Evolutionary conservation across 2,888 invertebrate genomes (phyloP), one percentile per base, ranked within the genome.

Genomic region (Troides aeacus): DNA sequence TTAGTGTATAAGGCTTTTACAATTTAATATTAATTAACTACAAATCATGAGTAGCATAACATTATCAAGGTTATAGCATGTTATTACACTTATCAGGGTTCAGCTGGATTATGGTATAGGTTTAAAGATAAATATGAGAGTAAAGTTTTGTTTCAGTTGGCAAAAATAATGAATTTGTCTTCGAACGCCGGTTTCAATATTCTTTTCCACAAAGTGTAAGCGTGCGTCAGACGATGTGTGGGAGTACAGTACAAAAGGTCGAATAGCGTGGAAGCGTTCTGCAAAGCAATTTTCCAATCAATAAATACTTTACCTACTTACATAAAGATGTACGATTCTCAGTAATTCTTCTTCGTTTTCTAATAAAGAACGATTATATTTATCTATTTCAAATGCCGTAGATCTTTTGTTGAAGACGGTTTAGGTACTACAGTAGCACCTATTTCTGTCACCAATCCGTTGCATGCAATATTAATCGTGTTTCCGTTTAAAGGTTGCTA

Each of bases 201-300:
- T 50, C 10, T 57, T 21, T 21, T 57, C 18, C 56, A 56, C 18
- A 56, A 56, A 10, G 12, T 39, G 21, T 46, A 30, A 63, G 63
- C 53, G 30, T 63, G 63, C 63, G 30, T 56, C 6, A 56, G 53
- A 53, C 18, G 53, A 36, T 1, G 30, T 30, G 56, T 63, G 30
- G 63, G 50, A 15, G 62, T 50, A 23, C 6, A 8, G 60, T 18
- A 50, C 62, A 50, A 46, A 39, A 62, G 62, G 62, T 62, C 62
- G 24, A 46, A 50, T 8, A 36, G n/a, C 21, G 39, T n/a, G 39
- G 36, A 1, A 30, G 53, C 7, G n/a, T 57, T 61, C 42, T 21
- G 2, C 21, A 12, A 36, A 61, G 66, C 62, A 56, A 56, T 66
- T 62, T 66, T 66, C 46, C 50, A 66, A 66, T 62, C 61, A 66